A percentile compares a stretch with the other conserved stretches of the same genome.
Conservation (phyloP, 2,113 vertebrate genomes). For the Scolopax mira region DNA sequence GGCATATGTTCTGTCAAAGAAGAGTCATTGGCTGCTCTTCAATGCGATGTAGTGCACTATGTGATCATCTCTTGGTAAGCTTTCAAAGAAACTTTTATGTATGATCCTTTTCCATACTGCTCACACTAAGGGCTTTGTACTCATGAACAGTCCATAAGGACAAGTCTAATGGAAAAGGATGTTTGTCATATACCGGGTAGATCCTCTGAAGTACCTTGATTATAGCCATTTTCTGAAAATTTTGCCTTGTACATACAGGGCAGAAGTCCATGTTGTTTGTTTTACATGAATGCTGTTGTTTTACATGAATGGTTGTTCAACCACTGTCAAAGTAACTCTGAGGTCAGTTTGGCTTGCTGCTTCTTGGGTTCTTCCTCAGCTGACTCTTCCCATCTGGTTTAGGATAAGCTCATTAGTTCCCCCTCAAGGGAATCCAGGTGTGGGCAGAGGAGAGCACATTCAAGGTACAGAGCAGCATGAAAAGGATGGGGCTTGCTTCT, state of each 20-base stretch:
- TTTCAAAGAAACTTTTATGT: constrained; percentile 17
- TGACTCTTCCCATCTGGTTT: not conserved
- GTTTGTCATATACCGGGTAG: not conserved
- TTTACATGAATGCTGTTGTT: not conserved
- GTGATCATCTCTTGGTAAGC: constrained; percentile 25
- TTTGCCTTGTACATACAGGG: not conserved
- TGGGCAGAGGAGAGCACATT: not conserved
- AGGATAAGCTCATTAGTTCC: not conserved
- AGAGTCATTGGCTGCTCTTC: not conserved
- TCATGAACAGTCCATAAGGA: not conserved
- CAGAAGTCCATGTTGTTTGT: not conserved
- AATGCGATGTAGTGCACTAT: not conserved
- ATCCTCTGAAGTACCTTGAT: not conserved
- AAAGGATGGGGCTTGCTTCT: not conserved
- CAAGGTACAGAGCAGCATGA: not conserved
- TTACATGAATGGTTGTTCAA: not conserved
- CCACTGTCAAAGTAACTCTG: not conserved
- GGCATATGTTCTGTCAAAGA: constrained; percentile 2
- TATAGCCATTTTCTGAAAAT: not conserved
- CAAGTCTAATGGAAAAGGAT: not conserved
- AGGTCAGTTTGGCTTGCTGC: not conserved
- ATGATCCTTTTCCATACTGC: not conserved
- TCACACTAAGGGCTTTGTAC: not conserved
- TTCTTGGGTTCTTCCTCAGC: not conserved
- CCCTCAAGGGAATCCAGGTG: not conserved